phyloP scores from a whole-genome alignment of 2,797 vertebrate species.

The Rhyacichthys aspro region DNA sequence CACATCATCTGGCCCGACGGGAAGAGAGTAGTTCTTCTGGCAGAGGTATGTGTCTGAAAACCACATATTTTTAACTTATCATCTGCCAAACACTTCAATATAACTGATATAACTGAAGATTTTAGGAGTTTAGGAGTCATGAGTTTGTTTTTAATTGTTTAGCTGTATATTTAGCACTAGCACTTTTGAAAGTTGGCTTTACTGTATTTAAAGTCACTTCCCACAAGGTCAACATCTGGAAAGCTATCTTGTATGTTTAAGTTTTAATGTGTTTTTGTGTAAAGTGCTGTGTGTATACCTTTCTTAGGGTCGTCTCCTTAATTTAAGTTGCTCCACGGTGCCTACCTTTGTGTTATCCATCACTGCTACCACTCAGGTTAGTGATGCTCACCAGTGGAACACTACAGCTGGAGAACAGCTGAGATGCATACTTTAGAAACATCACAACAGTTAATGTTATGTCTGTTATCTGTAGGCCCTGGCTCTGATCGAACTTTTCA shows the following conservation, averaged over 20 bases:
- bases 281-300: slow-evolving; percentile 6
- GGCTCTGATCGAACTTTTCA: slow-evolving; percentile 96
- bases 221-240: no score
- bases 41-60: slow-evolving; percentile 82
- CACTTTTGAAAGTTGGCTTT: no score
- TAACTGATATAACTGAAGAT: no score
- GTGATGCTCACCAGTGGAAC: slow-evolving; percentile 15
- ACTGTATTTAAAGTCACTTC: no score
- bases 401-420: neutral
- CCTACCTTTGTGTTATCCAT: slow-evolving; percentile 98
- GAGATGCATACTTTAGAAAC: slow-evolving; percentile 3
- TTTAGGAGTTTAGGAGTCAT: no score
- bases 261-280: neutral
- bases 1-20: slow-evolving; percentile 98
- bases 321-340: slow-evolving; percentile 97
- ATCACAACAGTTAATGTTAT: slow-evolving; percentile 10
- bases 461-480: slow-evolving; percentile 81
- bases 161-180: no score
- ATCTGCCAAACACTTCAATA: neutral
- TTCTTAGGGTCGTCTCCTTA: slow-evolving; percentile 92
- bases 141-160: no score
- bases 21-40: slow-evolving; percentile 94
- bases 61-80: neutral
- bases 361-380: slow-evolving; percentile 96
- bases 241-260: no score